A percentile compares a stretch with the other conserved stretches of the same genome.
phyloP scores from a whole-genome alignment of 1,140 invertebrate genomes.

The Trialeurodes vaporariorum region DNA sequence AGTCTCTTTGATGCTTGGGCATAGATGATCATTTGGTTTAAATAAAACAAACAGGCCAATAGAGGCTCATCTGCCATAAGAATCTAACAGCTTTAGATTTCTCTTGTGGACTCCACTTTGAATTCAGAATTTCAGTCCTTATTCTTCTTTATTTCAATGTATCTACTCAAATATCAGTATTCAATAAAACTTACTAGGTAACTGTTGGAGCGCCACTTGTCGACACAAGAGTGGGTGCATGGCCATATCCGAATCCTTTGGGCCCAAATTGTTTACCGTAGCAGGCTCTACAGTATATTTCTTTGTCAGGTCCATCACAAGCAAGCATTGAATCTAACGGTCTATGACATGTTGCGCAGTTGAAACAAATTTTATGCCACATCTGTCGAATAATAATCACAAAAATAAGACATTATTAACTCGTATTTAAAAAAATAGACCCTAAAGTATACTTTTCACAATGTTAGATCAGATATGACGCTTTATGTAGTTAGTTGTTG shows the following conservation, averaged over 20 bases:
- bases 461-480: too few relatives aligned
- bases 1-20: background rate
- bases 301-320: slow-evolving; percentile 77
- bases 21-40: background rate
- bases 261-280: slow-evolving; percentile 83
- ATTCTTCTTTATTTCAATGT: slow-evolving; percentile 2
- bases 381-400: too few relatives aligned
- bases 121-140: background rate
- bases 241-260: slow-evolving; percentile 80
- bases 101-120: background rate
- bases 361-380: slow-evolving; percentile 94
- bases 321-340: slow-evolving; percentile 85
- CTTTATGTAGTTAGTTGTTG: too few relatives aligned
- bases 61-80: too few relatives aligned
- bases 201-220: slow-evolving; percentile 56
- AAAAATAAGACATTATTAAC: too few relatives aligned
- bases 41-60: background rate
- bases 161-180: slow-evolving; percentile 13
- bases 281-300: slow-evolving; percentile 78
- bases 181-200: slow-evolving; percentile 48
- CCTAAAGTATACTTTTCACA: too few relatives aligned
- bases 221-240: slow-evolving; percentile 70
- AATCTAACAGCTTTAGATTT: too few relatives aligned
- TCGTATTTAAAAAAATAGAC: too few relatives aligned
- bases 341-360: slow-evolving; percentile 82